A percentile compares a stretch with the other conserved stretches of the same genome.
phyloP scores from a whole-genome alignment of 2,888 invertebrate species.

The Dynastes tityus region DNA sequence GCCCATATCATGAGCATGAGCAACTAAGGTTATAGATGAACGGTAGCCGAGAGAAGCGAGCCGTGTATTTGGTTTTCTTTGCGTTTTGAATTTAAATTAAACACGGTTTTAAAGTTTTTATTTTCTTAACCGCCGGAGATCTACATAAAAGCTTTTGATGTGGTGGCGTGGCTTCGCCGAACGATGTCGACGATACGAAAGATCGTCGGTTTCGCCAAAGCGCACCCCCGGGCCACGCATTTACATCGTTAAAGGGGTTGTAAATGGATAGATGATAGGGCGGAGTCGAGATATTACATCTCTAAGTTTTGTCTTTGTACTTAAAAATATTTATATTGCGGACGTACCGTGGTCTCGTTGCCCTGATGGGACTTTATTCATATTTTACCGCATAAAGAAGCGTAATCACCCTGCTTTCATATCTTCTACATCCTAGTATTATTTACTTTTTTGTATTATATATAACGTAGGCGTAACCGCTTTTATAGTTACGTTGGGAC shows the following conservation, averaged over 20 bases:
- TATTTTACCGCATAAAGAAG: conserved; percentile 31
- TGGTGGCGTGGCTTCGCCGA: conserved; percentile 64
- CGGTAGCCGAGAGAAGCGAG: conserved; percentile 2
- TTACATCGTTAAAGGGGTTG: conserved; percentile 70
- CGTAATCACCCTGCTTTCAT: not conserved
- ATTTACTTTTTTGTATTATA: conserved; percentile 24
- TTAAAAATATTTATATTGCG: conserved; percentile 68
- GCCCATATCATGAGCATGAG: too few species aligned
- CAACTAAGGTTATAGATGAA: conserved; percentile 5
- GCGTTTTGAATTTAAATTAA: conserved; percentile 65
- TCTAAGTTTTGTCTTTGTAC: conserved; percentile 70
- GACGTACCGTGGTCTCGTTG: not conserved
- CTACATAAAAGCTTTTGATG: conserved; percentile 71
- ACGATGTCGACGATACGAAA: conserved; percentile 59
- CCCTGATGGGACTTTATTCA: conserved; percentile 13
- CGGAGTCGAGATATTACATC: conserved; percentile 68
- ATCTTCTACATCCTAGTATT: not conserved
- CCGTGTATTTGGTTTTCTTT: conserved; percentile 44
- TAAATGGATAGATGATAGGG: conserved; percentile 62
- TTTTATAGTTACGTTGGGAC: conserved; percentile 18
- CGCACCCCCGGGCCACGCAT: conserved; percentile 67
- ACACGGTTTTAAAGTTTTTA: conserved; percentile 69
- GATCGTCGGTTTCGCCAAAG: conserved; percentile 60
- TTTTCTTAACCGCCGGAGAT: conserved; percentile 68
- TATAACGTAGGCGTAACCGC: conserved; percentile 22